Percentiles rank a stretch among this genome's conserved stretches.
These are phyloP conservation scores for Caenorhabditis panamensis DNA, from an alignment of 2,888 invertebrate species.

Conservation along the genomic window DNA sequence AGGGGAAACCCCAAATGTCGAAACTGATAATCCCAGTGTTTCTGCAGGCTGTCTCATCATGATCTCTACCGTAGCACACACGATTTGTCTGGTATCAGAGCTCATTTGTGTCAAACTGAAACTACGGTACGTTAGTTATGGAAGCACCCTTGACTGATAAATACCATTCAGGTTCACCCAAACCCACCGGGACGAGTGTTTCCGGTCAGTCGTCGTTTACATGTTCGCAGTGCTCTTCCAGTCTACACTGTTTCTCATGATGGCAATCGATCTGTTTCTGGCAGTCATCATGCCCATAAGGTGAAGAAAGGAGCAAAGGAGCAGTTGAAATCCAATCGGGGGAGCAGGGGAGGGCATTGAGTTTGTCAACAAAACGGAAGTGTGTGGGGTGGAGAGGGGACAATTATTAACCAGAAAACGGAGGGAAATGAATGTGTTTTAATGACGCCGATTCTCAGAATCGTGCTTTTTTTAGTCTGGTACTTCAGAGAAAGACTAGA, in stretches of 20 bases:
- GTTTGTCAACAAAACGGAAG: slow-evolving; percentile 36
- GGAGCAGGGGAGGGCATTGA: not conserved
- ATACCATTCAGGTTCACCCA: slow-evolving; percentile 39
- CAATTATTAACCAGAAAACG: slow-evolving; percentile 24
- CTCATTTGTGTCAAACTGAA: slow-evolving; percentile 57
- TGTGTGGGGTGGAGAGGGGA: not conserved
- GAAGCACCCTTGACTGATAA: not conserved
- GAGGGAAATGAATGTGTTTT: slow-evolving; percentile 1
- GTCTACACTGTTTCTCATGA: slow-evolving; percentile 60
- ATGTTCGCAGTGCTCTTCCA: slow-evolving; percentile 64
- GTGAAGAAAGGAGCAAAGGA: slow-evolving; percentile 6
- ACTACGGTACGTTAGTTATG: slow-evolving; percentile 26
- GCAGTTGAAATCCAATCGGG: not conserved
- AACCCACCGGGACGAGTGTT: slow-evolving; percentile 62
- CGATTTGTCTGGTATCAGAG: slow-evolving; percentile 58
- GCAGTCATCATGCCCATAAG: slow-evolving; percentile 61
- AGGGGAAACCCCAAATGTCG: not conserved
- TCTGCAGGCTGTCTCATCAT: slow-evolving; percentile 55
- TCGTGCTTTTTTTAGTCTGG: not conserved
- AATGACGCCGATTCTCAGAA: slow-evolving; percentile 22
- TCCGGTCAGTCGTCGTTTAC: slow-evolving; percentile 58
- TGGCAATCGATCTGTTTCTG: slow-evolving; percentile 58
- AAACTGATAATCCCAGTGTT: slow-evolving; percentile 7
- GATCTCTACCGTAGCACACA: slow-evolving; percentile 60
- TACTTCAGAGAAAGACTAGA: not conserved